These are phyloP conservation scores for Nylanderia fulva DNA, from an alignment of 1,140 invertebrate genomes.

Conservation along the genomic window DNA sequence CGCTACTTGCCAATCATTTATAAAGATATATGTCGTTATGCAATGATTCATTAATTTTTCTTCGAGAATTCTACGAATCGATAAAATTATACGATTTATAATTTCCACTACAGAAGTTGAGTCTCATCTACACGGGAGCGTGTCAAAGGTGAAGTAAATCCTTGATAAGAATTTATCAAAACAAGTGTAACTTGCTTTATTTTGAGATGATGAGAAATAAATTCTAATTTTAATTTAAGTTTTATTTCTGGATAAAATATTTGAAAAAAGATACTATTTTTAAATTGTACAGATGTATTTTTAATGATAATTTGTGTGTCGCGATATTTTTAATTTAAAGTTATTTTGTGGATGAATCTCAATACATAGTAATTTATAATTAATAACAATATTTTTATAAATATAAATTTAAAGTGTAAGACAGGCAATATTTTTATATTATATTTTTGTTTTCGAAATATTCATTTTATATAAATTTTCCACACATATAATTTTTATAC, in stretches of 20 bases:
- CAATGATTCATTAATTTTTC: slow-evolving; percentile 9
- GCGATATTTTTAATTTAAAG: neutral
- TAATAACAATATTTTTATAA: neutral
- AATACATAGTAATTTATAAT: neutral
- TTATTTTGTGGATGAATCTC: neutral
- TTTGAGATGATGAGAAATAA: neutral
- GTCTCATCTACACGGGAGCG: neutral
- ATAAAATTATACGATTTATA: neutral
- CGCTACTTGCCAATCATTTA: neutral
- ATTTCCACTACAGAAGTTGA: neutral
- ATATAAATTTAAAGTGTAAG: no score
- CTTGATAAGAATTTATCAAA: slow-evolving; percentile 24
- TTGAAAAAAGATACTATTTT: neutral
- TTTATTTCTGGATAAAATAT: neutral
- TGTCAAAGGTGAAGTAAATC: slow-evolving; percentile 27
- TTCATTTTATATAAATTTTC: no score
- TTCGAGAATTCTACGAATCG: neutral
- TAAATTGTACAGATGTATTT: neutral
- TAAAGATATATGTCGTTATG: neutral
- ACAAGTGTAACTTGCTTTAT: neutral
- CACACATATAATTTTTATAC: neutral
- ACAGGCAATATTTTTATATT: no score
- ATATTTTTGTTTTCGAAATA: no score
- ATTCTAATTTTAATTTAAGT: slow-evolving; percentile 2
- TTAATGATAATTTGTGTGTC: neutral